Conservation (phyloP, 2,797 vertebrate species). For the Discoglossus pictus region DNA sequence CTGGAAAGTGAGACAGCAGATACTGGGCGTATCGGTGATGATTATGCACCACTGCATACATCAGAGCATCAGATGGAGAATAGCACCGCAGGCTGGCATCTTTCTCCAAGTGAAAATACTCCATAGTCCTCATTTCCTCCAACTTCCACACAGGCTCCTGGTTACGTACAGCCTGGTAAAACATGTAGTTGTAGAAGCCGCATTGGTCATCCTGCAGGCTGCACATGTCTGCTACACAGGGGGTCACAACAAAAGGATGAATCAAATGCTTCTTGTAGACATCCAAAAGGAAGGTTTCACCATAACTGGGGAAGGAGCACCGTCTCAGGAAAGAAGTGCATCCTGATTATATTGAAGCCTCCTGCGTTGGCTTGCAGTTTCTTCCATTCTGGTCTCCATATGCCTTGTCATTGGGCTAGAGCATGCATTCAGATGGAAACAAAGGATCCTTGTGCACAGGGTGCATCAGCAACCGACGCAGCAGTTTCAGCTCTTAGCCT, state of each 20-base stretch:
- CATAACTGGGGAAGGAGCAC: no score
- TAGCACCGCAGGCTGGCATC: conserved; percentile 72
- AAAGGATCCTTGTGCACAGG: not conserved
- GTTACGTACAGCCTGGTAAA: conserved; percentile 84
- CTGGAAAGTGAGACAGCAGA: conserved; percentile 75
- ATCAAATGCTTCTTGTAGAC: not conserved
- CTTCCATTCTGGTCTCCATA: not conserved
- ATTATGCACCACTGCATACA: conserved; percentile 87
- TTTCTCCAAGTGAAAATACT: conserved; percentile 80
- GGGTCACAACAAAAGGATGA: not conserved
- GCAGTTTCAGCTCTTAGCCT: not conserved
- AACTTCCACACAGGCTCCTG: conserved; percentile 84
- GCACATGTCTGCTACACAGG: conserved; percentile 58
- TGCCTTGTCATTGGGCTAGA: not conserved
- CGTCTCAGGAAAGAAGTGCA: conserved; percentile 1
- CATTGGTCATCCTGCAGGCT: conserved; percentile 67
- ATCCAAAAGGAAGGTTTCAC: not conserved
- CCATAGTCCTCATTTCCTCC: conserved; percentile 87
- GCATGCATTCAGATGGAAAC: not conserved
- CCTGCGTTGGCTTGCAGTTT: not conserved
- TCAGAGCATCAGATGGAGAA: conserved; percentile 83
- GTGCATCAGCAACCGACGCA: not conserved
- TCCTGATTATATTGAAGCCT: conserved; percentile 15
- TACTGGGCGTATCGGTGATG: conserved; percentile 82
- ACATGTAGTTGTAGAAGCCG: conserved; percentile 77